Percentiles rank a stretch among this genome's conserved stretches.
Evolutionary conservation across 2,888 invertebrate genomes (phyloP).

Genomic region (Drosophila cognata): DNA sequence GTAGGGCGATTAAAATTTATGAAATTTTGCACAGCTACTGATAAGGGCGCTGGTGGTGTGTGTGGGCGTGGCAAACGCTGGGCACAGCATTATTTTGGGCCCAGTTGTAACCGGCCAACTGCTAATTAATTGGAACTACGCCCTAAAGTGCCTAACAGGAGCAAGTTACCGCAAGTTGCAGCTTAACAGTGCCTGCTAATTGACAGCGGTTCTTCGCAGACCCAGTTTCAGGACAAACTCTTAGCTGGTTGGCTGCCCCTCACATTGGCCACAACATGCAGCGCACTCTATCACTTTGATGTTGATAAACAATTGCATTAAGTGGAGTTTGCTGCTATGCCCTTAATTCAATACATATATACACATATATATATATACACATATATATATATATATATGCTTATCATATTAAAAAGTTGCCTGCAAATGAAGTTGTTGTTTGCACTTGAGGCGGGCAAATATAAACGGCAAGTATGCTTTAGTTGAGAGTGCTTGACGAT

Average conservation of each 20-base stretch:
- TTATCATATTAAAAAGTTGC: slow-evolving; percentile 42
- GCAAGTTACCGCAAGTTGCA: slow-evolving; percentile 20
- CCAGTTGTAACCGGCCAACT: slow-evolving; percentile 50
- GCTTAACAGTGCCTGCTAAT: slow-evolving; percentile 7
- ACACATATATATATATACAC: background rate
- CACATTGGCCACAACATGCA: slow-evolving; percentile 43
- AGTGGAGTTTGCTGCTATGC: slow-evolving; percentile 36
- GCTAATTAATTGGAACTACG: slow-evolving; percentile 59
- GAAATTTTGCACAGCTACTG: slow-evolving; percentile 58
- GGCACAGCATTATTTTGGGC: slow-evolving; percentile 58
- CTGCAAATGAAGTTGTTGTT: slow-evolving; percentile 57
- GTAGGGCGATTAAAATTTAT: slow-evolving; percentile 56
- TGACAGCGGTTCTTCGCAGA: background rate
- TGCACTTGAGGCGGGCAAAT: slow-evolving; percentile 18
- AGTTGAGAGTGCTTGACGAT: background rate
- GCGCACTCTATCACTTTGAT: slow-evolving; percentile 71
- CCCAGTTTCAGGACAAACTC: background rate
- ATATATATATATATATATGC: slow-evolving; percentile 11
- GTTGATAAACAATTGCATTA: slow-evolving; percentile 72
- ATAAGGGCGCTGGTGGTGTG: slow-evolving; percentile 17
- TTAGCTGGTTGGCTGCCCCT: slow-evolving; percentile 2
- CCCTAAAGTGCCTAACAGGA: slow-evolving; percentile 40
- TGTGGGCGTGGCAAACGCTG: slow-evolving; percentile 12
- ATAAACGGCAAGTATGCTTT: background rate
- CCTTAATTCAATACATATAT: background rate